Base-by-base conservation (phyloP, 2,888 invertebrate genomes). In the Dynastes maya region DNA sequence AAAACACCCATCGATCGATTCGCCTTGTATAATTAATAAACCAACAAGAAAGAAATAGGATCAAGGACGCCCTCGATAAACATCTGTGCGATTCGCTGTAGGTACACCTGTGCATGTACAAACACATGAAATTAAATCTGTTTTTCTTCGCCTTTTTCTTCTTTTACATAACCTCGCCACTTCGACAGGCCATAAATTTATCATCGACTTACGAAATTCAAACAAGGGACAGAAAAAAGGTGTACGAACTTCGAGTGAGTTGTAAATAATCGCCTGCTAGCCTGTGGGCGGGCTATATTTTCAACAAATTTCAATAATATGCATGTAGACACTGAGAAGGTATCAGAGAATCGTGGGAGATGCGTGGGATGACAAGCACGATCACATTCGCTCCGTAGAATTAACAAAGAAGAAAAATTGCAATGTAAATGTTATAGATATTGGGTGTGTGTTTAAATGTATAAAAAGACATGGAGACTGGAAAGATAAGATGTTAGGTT, bases 301-400 rank as follows among this genome's bases (percentile, higher is more conserved):
- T 29, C 61, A 61, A 61, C 29, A 61, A 61, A 27, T 61, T 29
- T 61, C 29, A 61, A 61, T 29, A 61, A 61, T 61, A 61, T 61
- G 45, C 2, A 27, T 22, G 22, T 11, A 61, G 22, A 29, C 4
- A 45, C 45, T 45, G 45, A 8, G 45, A 45, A 45, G 45, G 45
- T 61, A 61, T 61, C 61, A 29, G 61, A 29, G 27, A 6, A 61
- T 61, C 61, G 61, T 61, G 27, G 61, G 61, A 27, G 61, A 22
- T 22, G 22, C 11, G 61, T 61, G 61, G 61, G 61, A 22, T 29
- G 61, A 61, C 3, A 61, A 61, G 22, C 11, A 27, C 22, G 22
- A 22, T 22, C 22, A 61, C 61, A 61, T 61, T 29, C 61, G 6
- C 61, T 27, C 22, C 61, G 9, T 16, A 27, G 55, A 55, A 55